Base-by-base conservation (phyloP, 2,888 invertebrate genomes). In the Plagiodera versicolora region DNA sequence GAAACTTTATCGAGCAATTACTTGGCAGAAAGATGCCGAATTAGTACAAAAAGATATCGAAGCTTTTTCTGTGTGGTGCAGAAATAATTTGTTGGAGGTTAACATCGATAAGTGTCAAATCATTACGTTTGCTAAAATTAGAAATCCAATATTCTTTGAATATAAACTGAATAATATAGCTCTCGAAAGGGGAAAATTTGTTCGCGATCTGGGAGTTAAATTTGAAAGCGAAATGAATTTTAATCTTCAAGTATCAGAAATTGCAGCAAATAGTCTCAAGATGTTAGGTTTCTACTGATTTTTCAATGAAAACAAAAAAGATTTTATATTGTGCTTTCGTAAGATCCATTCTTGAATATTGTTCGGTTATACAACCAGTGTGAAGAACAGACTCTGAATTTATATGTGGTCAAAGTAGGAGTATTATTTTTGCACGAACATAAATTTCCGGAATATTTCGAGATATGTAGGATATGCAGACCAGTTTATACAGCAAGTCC, bases 101-200 rank as follows among this genome's bases (percentile, higher is more conserved):
- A 46, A 14, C 46, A 46, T 46, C 46, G 46, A 46, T 46, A 46
- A 46, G 46, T 47, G 19, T 47, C 47, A 47, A 19, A 47, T 47
- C 47, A 47, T 47, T 11, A 47, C 9, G 18, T 47, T 47, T 10
- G 47, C 47, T 47, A n/a, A 19, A 5, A 47, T 47, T 11, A 18
- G 47, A n/a, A 19, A 11, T 47, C 47, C 47, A 47, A 47, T 47
- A 47, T 18, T 47, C 19, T 19, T 47, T 5, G 47, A 19, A 18
- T 47, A 47, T 47, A 19, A 47, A 46, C 17, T 46, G 46, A 46
- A 46, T 46, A 46, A 46, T 46, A 46, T 46, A 46, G 46, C 16
- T 46, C 2, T 46, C n/a, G 19, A 46, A 9, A 46, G 46, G 17
- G 46, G 17, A 16, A 46, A 46, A 46, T 16, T 16, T 46, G 17